Percentiles rank a stretch among this genome's conserved stretches.
Evolutionary conservation across 2,888 invertebrate genomes (phyloP).

Genomic region (Hemistola chrysoprasaria): DNA sequence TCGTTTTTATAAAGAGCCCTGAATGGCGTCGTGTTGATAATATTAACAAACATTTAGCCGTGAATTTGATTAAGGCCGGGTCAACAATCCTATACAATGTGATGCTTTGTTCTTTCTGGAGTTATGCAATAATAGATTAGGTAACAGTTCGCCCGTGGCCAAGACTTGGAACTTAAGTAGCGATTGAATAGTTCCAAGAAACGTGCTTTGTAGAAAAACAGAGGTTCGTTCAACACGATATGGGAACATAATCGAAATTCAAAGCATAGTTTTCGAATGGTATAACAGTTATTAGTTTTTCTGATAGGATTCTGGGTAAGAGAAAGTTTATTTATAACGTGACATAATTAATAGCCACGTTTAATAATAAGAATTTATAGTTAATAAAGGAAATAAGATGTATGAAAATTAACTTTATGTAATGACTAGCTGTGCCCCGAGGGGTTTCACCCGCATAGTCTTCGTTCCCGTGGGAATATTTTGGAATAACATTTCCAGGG

Average conservation of each 20-base stretch:
- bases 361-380: no score
- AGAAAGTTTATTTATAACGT: constrained; percentile 4
- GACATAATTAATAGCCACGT: no score
- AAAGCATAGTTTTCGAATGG: constrained; percentile 45
- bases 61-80: constrained; percentile 60
- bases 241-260: constrained; percentile 63
- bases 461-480: no score
- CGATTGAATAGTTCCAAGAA: constrained; percentile 62
- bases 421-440: no score
- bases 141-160: constrained; percentile 20
- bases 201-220: constrained; percentile 78
- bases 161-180: constrained; percentile 63
- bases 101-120: constrained; percentile 47
- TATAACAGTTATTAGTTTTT: constrained; percentile 41
- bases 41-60: constrained; percentile 35
- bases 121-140: constrained; percentile 57
- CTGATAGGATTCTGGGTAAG: constrained; percentile 15
- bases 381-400: no score
- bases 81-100: constrained; percentile 64
- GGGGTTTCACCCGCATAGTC: no score
- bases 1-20: background rate
- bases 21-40: background rate
- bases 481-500: no score
- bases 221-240: constrained; percentile 66
- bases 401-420: no score